Conservation (phyloP, 35 echinoderm and acorn worm genomes). For the Ophioderma brevispina region DNA sequence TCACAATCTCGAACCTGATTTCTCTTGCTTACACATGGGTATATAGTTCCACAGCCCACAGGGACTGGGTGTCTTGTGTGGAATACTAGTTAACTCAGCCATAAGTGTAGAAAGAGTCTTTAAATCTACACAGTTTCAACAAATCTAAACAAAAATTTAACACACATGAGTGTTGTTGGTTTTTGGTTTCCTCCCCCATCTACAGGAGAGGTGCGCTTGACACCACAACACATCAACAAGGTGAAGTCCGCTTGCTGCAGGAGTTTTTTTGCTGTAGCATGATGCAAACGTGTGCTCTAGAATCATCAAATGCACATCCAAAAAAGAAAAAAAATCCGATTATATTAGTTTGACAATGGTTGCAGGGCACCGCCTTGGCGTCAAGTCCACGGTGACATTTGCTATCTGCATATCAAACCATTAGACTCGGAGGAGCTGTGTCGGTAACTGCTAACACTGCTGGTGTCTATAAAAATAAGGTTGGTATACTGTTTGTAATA, state of each 20-base stretch:
- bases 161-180: no score
- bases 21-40: no score
- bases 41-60: no score
- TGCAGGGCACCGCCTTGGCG: constrained; percentile 94
- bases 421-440: constrained; percentile 75
- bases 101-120: no score
- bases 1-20: no score
- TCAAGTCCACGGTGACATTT: constrained; percentile 95
- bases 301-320: constrained; percentile 71
- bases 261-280: constrained; percentile 67
- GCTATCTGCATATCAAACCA: constrained; percentile 83
- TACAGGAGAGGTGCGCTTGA: constrained; percentile 89
- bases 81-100: no score
- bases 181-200: background rate
- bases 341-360: constrained; percentile 96
- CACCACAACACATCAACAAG: constrained; percentile 81
- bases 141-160: constrained; percentile 25
- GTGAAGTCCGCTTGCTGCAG: constrained; percentile 72
- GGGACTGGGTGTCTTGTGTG: no score
- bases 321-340: no score
- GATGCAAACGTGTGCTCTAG: constrained; percentile 66
- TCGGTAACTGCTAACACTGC: constrained; percentile 91
- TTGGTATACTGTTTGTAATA: no score
- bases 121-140: no score
- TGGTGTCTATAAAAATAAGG: constrained; percentile 91